Base-by-base conservation (phyloP, 1,140 invertebrate species). In the Grapholita molesta region DNA sequence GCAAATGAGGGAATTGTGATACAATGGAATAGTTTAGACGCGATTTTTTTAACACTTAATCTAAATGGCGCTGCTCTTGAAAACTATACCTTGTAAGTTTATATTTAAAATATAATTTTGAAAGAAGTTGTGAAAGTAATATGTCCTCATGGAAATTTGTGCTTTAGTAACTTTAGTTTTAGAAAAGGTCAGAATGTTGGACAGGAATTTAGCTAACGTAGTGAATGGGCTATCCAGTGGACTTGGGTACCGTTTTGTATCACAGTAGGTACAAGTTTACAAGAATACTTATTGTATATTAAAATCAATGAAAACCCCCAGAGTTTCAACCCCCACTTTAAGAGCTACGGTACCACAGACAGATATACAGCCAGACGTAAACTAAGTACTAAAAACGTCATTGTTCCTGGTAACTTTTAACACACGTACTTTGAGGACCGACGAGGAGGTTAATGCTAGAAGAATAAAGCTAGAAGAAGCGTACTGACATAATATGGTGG, bases 1-100 rank as follows among this genome's bases (percentile, higher is more conserved):
- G 55, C 55, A 61, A 61, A 61, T 61, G 55, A 32, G 53, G 5
- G 53, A 57, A 61, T 21, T 48, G 42, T 48, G 38, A 12, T 48
- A 48, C 42, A 48, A 48, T 48, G 42, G 42, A 48, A 48, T 48
- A 48, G 18, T 48, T 48, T 48, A 21, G 18, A 21, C 21, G 18
- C n/a, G 6, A 15, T 48, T 48, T 48, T 48, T 21, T n/a, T 9
- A 42, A 48, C 42, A 48, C 42, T 18, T 48, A 2, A 48, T 21
- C 42, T 21, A 48, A 48, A 48, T 48, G n/a, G 18, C 42, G 21
- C 3, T 48, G 1, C 6, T 21, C 21, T 21, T 5, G 18, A 15
- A 48, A 21, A n/a, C n/a, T 48, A 18, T 48, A 48, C 7, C 18
- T 48, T 48, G 18, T 9, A 5, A 21, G 42, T 9, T 48, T 48